phyloP scores from a whole-genome alignment of 2,113 vertebrate species.

The Pimephales promelas region DNA sequence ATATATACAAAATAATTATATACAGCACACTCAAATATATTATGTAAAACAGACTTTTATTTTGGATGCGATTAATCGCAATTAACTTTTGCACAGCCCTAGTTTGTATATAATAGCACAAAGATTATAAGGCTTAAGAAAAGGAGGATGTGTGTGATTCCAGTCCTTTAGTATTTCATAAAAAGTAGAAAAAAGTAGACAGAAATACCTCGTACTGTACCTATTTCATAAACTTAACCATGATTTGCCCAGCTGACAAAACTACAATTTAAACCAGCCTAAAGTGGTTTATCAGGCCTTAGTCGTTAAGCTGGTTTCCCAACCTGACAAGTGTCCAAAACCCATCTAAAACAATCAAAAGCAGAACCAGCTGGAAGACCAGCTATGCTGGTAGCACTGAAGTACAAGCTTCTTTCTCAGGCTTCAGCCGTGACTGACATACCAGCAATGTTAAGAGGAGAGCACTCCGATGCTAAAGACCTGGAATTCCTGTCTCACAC shows the following conservation, averaged over 20 bases:
- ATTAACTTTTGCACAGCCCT: too few relatives aligned
- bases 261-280: neutral
- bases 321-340: neutral
- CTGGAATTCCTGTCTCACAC: slow-evolving; percentile 31
- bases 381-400: neutral
- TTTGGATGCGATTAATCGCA: too few relatives aligned
- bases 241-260: neutral
- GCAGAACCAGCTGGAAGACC: neutral
- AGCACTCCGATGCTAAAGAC: slow-evolving; percentile 18
- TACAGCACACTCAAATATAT: too few relatives aligned
- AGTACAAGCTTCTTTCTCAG: slow-evolving; percentile 12
- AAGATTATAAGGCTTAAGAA: neutral
- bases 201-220: too few relatives aligned
- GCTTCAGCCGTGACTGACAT: slow-evolving; percentile 3
- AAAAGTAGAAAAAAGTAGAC: neutral
- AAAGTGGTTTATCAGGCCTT: neutral
- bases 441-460: neutral
- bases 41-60: too few relatives aligned
- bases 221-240: neutral
- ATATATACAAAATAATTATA: too few relatives aligned
- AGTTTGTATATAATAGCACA: neutral
- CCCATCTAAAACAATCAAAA: neutral
- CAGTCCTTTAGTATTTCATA: neutral
- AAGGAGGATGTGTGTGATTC: neutral
- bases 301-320: neutral